phyloP scores from a whole-genome alignment of 1,140 invertebrate species.

The Euglossa dilemma region DNA sequence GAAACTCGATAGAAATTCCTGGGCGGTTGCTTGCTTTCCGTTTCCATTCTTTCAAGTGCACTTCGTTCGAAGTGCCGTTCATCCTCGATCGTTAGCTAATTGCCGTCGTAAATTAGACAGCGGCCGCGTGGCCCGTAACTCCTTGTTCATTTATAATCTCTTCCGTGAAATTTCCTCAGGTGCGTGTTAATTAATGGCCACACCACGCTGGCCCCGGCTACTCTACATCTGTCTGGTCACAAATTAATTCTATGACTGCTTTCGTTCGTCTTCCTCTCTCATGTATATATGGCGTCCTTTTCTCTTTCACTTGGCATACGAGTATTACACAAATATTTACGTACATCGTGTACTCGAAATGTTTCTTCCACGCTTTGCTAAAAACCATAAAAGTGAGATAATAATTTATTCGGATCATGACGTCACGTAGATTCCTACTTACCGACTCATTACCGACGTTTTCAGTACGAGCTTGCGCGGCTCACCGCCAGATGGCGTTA shows the following conservation, averaged over 20 bases:
- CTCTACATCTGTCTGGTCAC: neutral
- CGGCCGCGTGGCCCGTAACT: slow-evolving; percentile 41
- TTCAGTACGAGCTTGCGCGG: neutral
- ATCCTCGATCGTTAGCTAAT: slow-evolving; percentile 61
- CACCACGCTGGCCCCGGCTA: neutral
- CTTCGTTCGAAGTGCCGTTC: slow-evolving; percentile 32
- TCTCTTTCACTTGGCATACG: too few relatives aligned
- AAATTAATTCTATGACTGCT: slow-evolving; percentile 53
- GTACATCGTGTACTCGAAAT: too few relatives aligned
- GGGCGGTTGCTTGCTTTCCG: neutral
- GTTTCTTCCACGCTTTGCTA: too few relatives aligned
- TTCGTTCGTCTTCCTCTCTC: neutral
- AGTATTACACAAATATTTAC: too few relatives aligned
- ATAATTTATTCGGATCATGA: neutral
- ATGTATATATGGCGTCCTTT: neutral
- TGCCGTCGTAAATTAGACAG: slow-evolving; percentile 54
- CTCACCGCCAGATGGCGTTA: too few relatives aligned
- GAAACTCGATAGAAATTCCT: neutral
- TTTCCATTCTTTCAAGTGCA: slow-evolving; percentile 45
- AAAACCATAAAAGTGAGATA: too few relatives aligned
- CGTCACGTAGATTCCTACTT: neutral
- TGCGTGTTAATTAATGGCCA: slow-evolving; percentile 64
- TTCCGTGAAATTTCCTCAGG: slow-evolving; percentile 61
- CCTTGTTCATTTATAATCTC: slow-evolving; percentile 63
- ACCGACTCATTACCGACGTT: neutral